Conservation (phyloP, 2,113 vertebrate genomes). For the Quiscalus mexicanus region DNA sequence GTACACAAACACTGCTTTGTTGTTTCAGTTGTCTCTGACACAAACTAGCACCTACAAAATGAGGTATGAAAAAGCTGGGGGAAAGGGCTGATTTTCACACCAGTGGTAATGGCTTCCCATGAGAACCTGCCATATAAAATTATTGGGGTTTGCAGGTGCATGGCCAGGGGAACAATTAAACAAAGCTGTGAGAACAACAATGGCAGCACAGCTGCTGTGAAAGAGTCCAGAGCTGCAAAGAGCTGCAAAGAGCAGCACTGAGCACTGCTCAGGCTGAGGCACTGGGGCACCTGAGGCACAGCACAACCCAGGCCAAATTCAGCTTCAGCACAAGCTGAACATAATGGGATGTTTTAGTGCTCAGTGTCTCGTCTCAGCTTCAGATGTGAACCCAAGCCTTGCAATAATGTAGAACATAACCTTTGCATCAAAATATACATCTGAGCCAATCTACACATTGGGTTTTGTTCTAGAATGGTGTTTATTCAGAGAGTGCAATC, state of each 20-base stretch:
- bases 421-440: not conserved
- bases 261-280: not conserved
- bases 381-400: not conserved
- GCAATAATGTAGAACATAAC: not conserved
- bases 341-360: not conserved
- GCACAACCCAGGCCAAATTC: not conserved
- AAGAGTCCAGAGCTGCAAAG: not conserved
- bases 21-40: not conserved
- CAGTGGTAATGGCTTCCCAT: not conserved
- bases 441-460: not conserved
- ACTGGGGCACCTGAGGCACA: not conserved
- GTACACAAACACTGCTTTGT: not conserved
- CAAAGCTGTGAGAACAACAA: not conserved
- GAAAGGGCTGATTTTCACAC: not conserved
- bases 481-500: not conserved
- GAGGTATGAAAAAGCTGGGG: not conserved
- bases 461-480: not conserved
- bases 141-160: not conserved
- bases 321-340: not conserved
- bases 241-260: not conserved
- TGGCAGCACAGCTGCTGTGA: not conserved
- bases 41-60: not conserved
- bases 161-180: not conserved
- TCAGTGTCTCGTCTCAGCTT: not conserved
- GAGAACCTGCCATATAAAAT: not conserved